Evolutionary conservation across 2,888 invertebrate species (phyloP), one percentile per base, ranked within the genome.

Genomic region (Electrophaes corylata): DNA sequence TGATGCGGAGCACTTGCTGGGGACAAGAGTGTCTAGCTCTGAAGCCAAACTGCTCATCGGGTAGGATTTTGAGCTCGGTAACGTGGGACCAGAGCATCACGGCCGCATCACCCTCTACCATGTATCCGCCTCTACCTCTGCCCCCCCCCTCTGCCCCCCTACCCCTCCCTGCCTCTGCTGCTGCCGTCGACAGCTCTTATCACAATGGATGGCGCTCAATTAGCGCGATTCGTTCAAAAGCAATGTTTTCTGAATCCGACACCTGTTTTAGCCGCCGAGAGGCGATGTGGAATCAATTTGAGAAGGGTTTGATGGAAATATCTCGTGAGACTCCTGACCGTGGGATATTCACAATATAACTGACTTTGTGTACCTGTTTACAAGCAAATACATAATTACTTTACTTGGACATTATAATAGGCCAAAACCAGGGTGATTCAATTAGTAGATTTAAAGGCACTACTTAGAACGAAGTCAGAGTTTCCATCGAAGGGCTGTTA

Each of bases 141-240:
- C 54, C 64, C 52, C 41, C 14, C 1, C 33, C 58, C 41, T 45
- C 39, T n/a, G n/a, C 14, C 8, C 6, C 1, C 39, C 18, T 18
- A 37, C 45, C 64, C 50, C 63, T 57, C 59, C 6, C 20, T 3
- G 29, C 41, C 45, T 14, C 1, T 14, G 8, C 12, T 14, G 18
- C 40, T 49, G 48, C 48, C 62, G 57, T 62, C 60, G 64, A 63
- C 61, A 58, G 68, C 72, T 65, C 71, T 72, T 73, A 71, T 72
- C 64, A 59, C 61, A 71, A 71, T 72, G 70, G 67, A 72, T 69
- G 69, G 64, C 64, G 72, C 74, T 75, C 73, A 75, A 75, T 78
- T 78, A 78, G 70, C 60, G 57, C 69, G 69, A 69, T 70, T 71
- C 66, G 66, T 68, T 71, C 64, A 50, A 53, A 63, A 57, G 50